These are phyloP conservation scores for Doris montereyensis DNA, from an alignment of 2,888 invertebrate species.

Conservation along the genomic window DNA sequence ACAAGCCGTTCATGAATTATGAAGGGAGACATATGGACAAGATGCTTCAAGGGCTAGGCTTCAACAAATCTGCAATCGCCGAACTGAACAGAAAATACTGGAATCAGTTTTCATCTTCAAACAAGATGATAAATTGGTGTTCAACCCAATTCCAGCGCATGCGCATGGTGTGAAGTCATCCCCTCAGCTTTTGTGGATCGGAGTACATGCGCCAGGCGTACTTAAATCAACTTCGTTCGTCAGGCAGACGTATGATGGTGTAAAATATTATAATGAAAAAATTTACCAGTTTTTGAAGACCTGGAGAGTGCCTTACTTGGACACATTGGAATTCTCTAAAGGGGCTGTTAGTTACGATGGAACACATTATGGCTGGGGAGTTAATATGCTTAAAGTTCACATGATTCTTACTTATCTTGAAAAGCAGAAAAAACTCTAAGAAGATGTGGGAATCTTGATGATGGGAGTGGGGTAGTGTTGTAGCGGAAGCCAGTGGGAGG, in stretches of 20 bases:
- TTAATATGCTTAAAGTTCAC: conserved; percentile 35
- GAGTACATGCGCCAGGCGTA: conserved; percentile 30
- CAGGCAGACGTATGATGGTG: conserved; percentile 15
- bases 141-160: too few species aligned
- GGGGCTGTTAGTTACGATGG: conserved; percentile 36
- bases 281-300: conserved; percentile 5
- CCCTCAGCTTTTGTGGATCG: conserved; percentile 35
- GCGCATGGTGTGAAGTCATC: too few species aligned
- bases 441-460: too few species aligned
- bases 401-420: conserved; percentile 30
- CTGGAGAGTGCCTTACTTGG: conserved; percentile 29
- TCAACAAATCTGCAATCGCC: too few species aligned
- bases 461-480: too few species aligned
- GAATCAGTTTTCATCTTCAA: too few species aligned
- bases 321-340: conserved; percentile 29
- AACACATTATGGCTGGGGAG: conserved; percentile 34
- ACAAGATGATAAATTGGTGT: too few species aligned
- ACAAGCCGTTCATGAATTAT: too few species aligned
- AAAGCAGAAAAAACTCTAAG: not conserved
- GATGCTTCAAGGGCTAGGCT: too few species aligned
- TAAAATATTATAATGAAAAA: not conserved
- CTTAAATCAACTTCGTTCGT: conserved; percentile 26
- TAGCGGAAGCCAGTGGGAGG: too few species aligned
- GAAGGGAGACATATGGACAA: too few species aligned
- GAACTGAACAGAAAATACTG: too few species aligned